Evolutionary conservation across 2,113 vertebrate species (phyloP), one percentile per base, ranked within the genome.

Genomic region (Esox niger): DNA sequence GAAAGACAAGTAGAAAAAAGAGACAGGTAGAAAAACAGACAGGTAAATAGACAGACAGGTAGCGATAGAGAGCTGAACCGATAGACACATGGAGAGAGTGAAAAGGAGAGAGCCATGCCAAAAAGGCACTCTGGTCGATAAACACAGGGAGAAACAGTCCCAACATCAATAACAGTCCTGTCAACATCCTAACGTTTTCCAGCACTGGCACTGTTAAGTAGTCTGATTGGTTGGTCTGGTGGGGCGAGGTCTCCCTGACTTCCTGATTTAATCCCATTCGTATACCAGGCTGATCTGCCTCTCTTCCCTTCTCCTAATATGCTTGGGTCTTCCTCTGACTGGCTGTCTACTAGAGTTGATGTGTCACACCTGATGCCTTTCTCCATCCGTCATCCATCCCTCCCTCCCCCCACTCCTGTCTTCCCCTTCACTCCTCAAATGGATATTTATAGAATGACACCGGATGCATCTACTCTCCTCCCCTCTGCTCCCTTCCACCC

Each of bases 391-490:
- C 30, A 68, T 63, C 47, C n/a, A n/a, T 54, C 65, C 59, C 64
- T 35, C 57, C 55, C 73, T 56, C 71, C 68, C 74, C 83, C 72
- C 71, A 71, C 71, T 65, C 54, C 67, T 7, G 66, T 76, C 81
- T 76, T 77, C 73, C 63, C 33, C 52, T 76, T 75, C 67, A 72
- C 73, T 76, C 49, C 71, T 78, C 69, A 62, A 71, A 74, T 70
- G 69, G 66, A 20, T 89, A 86, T 89, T 87, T 85, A 83, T 84
- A 87, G 85, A 82, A 70, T 21, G 58, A 64, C 79, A 82, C 78
- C 70, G 70, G 84, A 86, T 81, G 75, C 74, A 76, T 79, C 57
- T 21, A 64, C 68, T 81, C 68, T 74, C 79, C 68, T 81, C 72
- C 1, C 30, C 68, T 73, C 47, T 49, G 5, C 62, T 6, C 23